Conservation (phyloP, 2,797 vertebrate genomes). For the Gambelia wislizenii region DNA sequence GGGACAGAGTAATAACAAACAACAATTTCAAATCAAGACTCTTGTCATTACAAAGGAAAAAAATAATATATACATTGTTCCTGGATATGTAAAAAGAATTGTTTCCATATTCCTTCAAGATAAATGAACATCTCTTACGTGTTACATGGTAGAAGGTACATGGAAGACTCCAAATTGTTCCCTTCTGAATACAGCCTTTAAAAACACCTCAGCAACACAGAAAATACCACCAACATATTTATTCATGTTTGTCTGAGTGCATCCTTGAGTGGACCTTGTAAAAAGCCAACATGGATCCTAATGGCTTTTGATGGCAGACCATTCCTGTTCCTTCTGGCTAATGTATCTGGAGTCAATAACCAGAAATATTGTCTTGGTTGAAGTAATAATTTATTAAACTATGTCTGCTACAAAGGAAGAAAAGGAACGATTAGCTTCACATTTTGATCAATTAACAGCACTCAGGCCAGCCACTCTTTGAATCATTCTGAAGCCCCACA, state of each 20-base stretch:
- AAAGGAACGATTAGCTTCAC: constrained; percentile 71
- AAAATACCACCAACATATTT: constrained; percentile 4
- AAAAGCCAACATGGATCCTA: constrained; percentile 40
- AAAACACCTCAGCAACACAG: constrained; percentile 33
- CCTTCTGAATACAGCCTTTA: background rate
- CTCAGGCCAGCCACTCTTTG: constrained; percentile 64
- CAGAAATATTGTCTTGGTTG: constrained; percentile 53
- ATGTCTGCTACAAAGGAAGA: constrained; percentile 66
- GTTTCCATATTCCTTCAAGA: background rate
- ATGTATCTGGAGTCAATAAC: constrained; percentile 71
- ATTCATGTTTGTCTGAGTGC: constrained; percentile 50
- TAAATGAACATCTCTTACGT: background rate
- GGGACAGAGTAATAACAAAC: constrained; percentile 24
- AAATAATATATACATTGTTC: background rate
- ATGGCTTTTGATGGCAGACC: constrained; percentile 51
- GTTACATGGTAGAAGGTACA: background rate
- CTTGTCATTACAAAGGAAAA: background rate
- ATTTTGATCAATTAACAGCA: constrained; percentile 79
- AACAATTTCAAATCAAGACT: background rate
- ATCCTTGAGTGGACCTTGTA: constrained; percentile 38
- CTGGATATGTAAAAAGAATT: background rate
- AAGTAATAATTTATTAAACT: constrained; percentile 75
- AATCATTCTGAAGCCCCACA: constrained; percentile 70
- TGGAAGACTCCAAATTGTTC: background rate
- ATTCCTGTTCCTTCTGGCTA: constrained; percentile 54